Evolutionary conservation across 2,113 vertebrate species (phyloP).

Genomic region (Isichthys henryi): DNA sequence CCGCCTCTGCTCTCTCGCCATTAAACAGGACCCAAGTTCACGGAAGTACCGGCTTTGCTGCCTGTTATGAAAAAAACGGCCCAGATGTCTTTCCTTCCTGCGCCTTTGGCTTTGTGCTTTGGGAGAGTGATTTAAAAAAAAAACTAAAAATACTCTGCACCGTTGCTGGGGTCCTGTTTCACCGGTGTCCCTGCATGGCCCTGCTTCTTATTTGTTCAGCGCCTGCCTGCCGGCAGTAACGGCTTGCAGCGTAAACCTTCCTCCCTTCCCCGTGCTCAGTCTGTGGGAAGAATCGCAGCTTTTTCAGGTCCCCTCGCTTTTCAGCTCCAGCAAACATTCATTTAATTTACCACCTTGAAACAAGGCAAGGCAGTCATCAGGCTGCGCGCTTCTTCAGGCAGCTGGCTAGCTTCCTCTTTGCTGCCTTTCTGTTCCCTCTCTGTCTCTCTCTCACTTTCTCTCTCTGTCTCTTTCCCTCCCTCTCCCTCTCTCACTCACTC

Average conservation of each 20-base stretch:
- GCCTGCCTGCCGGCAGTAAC: constrained; percentile 50
- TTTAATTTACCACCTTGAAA: constrained; percentile 35
- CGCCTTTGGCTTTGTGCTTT: neutral
- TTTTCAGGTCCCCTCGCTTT: constrained; percentile 2
- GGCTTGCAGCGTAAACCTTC: constrained; percentile 49
- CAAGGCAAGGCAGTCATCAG: constrained; percentile 24
- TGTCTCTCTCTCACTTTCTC: neutral
- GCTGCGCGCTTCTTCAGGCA: constrained; percentile 33
- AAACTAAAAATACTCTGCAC: neutral
- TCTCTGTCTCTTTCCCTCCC: neutral
- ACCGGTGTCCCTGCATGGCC: constrained; percentile 28
- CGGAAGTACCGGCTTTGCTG: constrained; percentile 43
- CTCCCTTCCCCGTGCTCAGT: constrained; percentile 35
- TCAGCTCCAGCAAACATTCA: constrained; percentile 40
- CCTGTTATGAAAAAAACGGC: constrained; percentile 29
- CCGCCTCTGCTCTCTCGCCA: neutral
- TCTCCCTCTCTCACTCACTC: constrained; percentile 4
- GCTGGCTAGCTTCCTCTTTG: constrained; percentile 20
- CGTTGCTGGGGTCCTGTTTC: constrained; percentile 19
- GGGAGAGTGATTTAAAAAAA: neutral
- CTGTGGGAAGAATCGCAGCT: constrained; percentile 32
- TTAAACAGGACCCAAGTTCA: constrained; percentile 30
- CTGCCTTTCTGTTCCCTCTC: constrained; percentile 14
- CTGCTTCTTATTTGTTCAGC: constrained; percentile 45
- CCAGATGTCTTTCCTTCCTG: constrained; percentile 22